Evolutionary conservation across 2,888 invertebrate genomes (phyloP).

Genomic region (Tetanocera ferruginea): DNA sequence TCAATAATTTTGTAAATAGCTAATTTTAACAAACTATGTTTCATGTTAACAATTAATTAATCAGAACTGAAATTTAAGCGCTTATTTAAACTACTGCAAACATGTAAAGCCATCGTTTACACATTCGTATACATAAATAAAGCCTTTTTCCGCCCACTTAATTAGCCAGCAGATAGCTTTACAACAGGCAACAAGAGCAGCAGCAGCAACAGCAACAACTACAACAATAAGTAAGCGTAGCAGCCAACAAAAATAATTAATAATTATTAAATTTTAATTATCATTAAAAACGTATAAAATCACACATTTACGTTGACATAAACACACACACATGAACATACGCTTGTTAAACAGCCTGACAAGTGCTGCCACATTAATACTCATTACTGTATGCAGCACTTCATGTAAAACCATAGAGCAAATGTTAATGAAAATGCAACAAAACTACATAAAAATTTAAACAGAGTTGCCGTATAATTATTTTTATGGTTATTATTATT

Average conservation of each 20-base stretch:
- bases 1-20: background rate
- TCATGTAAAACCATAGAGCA: background rate
- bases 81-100: slow-evolving; percentile 30
- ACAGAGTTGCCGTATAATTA: background rate
- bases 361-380: slow-evolving; percentile 15
- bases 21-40: background rate
- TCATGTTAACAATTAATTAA: slow-evolving; percentile 44
- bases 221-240: background rate
- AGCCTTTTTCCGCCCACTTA: slow-evolving; percentile 59
- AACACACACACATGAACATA: background rate
- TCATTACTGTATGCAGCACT: slow-evolving; percentile 25
- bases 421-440: background rate
- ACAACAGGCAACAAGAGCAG: background rate
- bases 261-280: slow-evolving; percentile 46
- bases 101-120: background rate
- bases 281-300: slow-evolving; percentile 51
- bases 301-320: background rate
- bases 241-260: slow-evolving; percentile 37
- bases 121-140: slow-evolving; percentile 48
- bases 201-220: slow-evolving; percentile 15
- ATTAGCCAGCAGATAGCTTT: slow-evolving; percentile 60
- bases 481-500: background rate
- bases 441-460: background rate
- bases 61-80: slow-evolving; percentile 40
- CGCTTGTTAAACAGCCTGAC: background rate